Conservation (phyloP, 2,797 vertebrate genomes). For the Gila robusta region DNA sequence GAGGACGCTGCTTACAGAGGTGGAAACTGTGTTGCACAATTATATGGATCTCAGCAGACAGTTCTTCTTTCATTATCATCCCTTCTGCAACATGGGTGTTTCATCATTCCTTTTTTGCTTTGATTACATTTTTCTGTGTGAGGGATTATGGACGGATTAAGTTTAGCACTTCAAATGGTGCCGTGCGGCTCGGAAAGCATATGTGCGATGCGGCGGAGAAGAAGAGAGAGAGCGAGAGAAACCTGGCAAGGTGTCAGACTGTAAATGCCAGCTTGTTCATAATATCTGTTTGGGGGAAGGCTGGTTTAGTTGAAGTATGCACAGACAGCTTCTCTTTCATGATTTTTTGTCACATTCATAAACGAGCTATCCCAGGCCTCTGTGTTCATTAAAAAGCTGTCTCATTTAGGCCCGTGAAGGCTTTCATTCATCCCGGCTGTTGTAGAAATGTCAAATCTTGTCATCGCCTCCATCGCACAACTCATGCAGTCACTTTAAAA, state of each 20-base stretch:
- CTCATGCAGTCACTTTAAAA: background rate
- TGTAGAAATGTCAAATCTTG: background rate
- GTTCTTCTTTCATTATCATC: conserved; percentile 9
- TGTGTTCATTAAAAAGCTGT: conserved; percentile 17
- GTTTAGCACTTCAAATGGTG: conserved; percentile 56
- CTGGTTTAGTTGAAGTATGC: conserved; percentile 33
- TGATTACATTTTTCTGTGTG: conserved; percentile 54
- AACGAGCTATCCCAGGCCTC: background rate
- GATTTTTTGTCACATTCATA: conserved; percentile 21
- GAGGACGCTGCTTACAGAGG: conserved; percentile 5
- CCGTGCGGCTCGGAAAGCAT: conserved; percentile 39
- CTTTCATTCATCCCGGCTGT: conserved; percentile 8
- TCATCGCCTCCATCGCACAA: too few relatives aligned
- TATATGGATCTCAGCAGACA: conserved; percentile 22
- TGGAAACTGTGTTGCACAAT: background rate
- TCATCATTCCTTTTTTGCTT: conserved; percentile 44
- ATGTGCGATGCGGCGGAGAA: conserved; percentile 43
- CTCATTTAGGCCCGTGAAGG: background rate
- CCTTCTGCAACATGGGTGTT: conserved; percentile 32
- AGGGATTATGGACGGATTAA: conserved; percentile 62
- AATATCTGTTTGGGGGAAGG: conserved; percentile 27
- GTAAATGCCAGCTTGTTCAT: conserved; percentile 57
- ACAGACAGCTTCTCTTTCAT: conserved; percentile 40
- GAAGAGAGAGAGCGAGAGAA: conserved; percentile 16
- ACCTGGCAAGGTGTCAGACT: conserved; percentile 55